phyloP scores from a whole-genome alignment of 2,888 invertebrate genomes.

The Stegana nigrithorax region DNA sequence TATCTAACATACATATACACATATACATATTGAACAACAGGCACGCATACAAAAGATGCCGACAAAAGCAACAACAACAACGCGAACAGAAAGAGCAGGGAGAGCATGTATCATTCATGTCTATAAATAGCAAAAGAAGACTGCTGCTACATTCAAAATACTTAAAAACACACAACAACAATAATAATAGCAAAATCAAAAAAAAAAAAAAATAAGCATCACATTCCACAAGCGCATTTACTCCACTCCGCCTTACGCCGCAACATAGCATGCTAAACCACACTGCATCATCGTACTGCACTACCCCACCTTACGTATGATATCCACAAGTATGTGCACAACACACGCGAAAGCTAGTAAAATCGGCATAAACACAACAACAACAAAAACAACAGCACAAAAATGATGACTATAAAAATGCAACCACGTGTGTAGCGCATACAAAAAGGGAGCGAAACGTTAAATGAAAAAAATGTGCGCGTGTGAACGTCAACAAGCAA shows the following conservation, averaged over 20 bases:
- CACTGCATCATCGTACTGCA: too few species aligned
- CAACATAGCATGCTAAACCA: too few species aligned
- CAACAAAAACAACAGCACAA: conserved; percentile 13
- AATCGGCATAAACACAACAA: conserved; percentile 1
- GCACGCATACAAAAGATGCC: too few species aligned
- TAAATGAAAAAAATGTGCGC: background rate
- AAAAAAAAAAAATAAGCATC: conserved; percentile 7
- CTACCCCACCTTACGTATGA: too few species aligned
- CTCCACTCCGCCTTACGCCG: too few species aligned
- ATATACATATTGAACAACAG: background rate
- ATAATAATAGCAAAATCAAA: conserved; percentile 19
- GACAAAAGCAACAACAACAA: background rate
- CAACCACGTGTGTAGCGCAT: conserved; percentile 55
- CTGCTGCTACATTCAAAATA: too few species aligned
- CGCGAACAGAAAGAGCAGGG: background rate
- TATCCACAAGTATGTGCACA: background rate
- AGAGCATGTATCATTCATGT: conserved; percentile 2
- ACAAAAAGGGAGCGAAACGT: background rate
- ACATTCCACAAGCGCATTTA: conserved; percentile 7
- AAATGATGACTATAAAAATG: conserved; percentile 38
- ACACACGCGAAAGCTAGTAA: background rate
- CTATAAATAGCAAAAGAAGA: conserved; percentile 26
- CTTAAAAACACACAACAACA: too few species aligned
- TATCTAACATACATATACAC: too few species aligned
- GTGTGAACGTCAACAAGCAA: background rate